Base-by-base conservation (phyloP, 2,113 vertebrate genomes). In the Calyptommatus sinebrachiatus region DNA sequence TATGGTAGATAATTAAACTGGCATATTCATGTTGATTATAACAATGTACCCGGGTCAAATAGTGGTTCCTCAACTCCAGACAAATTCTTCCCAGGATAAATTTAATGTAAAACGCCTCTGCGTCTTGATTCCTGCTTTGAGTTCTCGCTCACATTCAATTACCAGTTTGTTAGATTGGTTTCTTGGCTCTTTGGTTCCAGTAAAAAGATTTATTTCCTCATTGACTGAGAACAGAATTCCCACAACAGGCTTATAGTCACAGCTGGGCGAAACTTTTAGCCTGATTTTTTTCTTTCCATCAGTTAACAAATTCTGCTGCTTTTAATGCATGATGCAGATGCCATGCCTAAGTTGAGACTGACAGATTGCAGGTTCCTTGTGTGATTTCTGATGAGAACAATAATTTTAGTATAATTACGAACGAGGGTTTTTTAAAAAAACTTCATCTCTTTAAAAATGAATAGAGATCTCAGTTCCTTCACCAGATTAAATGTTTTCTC, bases 151-250 rank as follows among this genome's bases (percentile, higher is more conserved):
- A 68, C 22, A 45, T 28, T 73, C 57, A 80, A 67, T 62, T 80
- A 60, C 48, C 79, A 61, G 24, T 75, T 61, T 70, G 72, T 70
- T 81, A 70, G 72, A 62, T 46, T 75, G 72, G 18, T 45, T 81
- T 75, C 24, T 66, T 14, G 71, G n/a, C 60, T 83, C 6, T 48
- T 5, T 57, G 3, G 62, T 78, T 78, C 77, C 65, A 77, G 35
- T 69, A 81, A 81, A 57, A 75, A 71, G 20, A 14, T 0, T 66
- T 85, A 76, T 70, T 84, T 83, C 67, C 45, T 76, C 35, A 46
- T 50, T 71, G 57, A 20, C 71, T 63, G 57, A 50, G 60, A 76
- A 70, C 28, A 41, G 73, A 73, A 73, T 65, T 81, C 22, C 20
- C 75, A 72, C 79, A 20, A 48, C 35, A 81, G 76, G 0, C 29